Base-by-base conservation (phyloP, 2,113 vertebrate genomes). In the Pterocles gutturalis region DNA sequence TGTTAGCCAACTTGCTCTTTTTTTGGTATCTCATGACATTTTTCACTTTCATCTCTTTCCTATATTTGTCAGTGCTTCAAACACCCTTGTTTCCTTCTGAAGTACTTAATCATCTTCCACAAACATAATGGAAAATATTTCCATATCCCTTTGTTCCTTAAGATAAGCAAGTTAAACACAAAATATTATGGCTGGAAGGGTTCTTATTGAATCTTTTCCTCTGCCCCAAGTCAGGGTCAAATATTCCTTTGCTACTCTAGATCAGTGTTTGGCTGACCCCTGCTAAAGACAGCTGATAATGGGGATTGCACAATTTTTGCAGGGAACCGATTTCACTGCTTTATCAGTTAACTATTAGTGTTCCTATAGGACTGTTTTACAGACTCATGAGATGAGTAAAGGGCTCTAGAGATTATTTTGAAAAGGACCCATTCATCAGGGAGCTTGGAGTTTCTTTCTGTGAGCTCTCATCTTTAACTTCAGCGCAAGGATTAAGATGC, bases 171-270 rank as follows among this genome's bases (percentile, higher is more conserved):
- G 83, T 95, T 75, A 92, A 93, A 78, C 7, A 31, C 62, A 7
- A 34, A 83, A 16, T 73, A 70, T 90, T 81, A 62, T 3, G 0
- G 17, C 62, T 91, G 43, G 45, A 90, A 89, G 65, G 45, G 36
- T 13, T 70, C 87, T 95, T 92, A 83, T 73, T 83, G 93, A 92
- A 97, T 91, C 86, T 51, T 15, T 83, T 58, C 79, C 89, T 69
- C 88, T 90, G 57, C 82, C 58, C 83, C 60, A 22, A 81, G 89
- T 51, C 89, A 67, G 91, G 76, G 77, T 89, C 77, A 96, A 96
- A 86, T 78, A 96, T 95, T 96, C 89, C 64, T 78, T 38, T 89
- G 76, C 87, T 95, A 70, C 69, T 84, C 72, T 34, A 60, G 36
- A 60, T 13, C 46, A 75, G 77, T 0, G 48, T 64, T 96, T 93